phyloP scores from a whole-genome alignment of 2,113 vertebrate species.

The Stegostoma tigrinum region DNA sequence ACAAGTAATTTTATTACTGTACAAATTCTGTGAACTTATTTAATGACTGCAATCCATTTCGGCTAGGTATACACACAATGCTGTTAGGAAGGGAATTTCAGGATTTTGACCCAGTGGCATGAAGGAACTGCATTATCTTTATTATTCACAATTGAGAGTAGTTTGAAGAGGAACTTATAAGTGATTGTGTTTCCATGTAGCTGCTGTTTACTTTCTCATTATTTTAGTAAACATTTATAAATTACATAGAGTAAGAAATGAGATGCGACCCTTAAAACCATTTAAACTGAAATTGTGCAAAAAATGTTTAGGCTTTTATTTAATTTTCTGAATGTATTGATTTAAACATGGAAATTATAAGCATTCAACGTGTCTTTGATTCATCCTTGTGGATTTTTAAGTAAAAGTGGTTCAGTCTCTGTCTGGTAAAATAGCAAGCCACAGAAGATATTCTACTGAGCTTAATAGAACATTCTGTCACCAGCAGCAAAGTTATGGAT shows the following conservation, averaged over 20 bases:
- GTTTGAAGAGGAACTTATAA: too few relatives aligned
- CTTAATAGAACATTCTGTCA: not conserved
- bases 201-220: not conserved
- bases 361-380: not conserved
- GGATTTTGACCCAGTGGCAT: too few relatives aligned
- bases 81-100: too few relatives aligned
- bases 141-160: too few relatives aligned
- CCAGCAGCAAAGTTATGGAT: not conserved
- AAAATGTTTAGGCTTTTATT: not conserved
- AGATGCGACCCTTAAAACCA: not conserved
- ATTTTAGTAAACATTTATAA: not conserved
- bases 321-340: not conserved
- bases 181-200: too few relatives aligned
- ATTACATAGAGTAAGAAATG: not conserved
- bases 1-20: not conserved
- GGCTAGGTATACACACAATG: too few relatives aligned
- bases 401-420: not conserved
- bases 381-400: not conserved
- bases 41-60: too few relatives aligned
- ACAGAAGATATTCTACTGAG: not conserved
- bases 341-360: not conserved
- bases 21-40: too few relatives aligned
- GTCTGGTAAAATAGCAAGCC: not conserved
- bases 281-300: not conserved
- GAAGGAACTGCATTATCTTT: too few relatives aligned